A percentile compares a stretch with the other conserved stretches of the same genome.
Conservation (phyloP, 2,797 vertebrate species). For the Rousettus madagascariensis region DNA sequence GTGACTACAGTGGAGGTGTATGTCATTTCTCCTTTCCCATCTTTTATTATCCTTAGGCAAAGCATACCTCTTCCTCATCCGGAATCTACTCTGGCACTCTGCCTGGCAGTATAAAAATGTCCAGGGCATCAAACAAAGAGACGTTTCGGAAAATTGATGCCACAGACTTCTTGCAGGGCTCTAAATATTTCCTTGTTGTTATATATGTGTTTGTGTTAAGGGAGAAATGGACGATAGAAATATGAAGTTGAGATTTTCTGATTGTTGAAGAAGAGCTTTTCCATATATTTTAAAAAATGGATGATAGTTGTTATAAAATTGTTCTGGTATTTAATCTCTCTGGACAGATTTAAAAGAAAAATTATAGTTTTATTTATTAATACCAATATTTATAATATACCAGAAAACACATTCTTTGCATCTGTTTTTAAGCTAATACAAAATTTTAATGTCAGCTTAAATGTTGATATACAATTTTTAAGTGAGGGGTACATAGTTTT, state of each 20-base stretch:
- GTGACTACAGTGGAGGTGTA: neutral
- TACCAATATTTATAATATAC: neutral
- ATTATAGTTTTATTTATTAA: neutral
- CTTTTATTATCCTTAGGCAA: neutral
- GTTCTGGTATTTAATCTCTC: neutral
- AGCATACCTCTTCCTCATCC: neutral
- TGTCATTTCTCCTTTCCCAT: neutral
- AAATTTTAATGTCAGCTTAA: neutral
- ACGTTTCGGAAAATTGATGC: neutral
- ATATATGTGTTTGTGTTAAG: neutral
- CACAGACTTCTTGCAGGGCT: neutral
- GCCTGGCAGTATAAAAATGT: neutral
- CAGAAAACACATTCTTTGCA: neutral
- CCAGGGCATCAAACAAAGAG: neutral
- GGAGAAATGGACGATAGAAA: neutral
- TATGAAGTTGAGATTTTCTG: neutral
- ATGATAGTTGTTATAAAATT: neutral
- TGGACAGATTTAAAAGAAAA: constrained; percentile 21
- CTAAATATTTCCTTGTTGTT: neutral
- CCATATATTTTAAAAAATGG: neutral
- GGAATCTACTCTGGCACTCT: neutral
- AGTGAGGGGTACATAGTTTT: neutral
- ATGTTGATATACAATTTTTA: neutral
- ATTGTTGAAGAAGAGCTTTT: neutral
- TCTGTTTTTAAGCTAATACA: neutral